Evolutionary conservation across 2,113 vertebrate genomes (phyloP).

Genomic region (Neogale vison): DNA sequence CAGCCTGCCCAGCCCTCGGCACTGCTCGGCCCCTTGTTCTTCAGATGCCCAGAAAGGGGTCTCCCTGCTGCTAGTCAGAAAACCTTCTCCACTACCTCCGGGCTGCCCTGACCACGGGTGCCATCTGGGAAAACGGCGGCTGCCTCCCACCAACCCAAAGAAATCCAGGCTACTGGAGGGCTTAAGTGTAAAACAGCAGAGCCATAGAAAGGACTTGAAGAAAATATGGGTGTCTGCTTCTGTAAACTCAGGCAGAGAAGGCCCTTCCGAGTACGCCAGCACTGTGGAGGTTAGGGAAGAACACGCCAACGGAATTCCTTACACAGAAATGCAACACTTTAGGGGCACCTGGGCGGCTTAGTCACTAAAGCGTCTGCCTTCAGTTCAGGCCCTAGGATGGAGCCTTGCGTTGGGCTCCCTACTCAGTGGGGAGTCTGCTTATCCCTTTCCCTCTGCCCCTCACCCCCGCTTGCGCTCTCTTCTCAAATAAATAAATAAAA

Average conservation of each 20-base stretch:
- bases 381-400: neutral
- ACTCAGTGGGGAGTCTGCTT: too few relatives aligned
- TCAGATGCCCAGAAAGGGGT: neutral
- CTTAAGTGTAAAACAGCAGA: neutral
- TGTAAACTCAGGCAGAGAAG: fast-evolving
- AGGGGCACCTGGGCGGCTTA: neutral
- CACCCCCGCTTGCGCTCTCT: too few relatives aligned
- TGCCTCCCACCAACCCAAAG: neutral
- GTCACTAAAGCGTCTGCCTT: neutral
- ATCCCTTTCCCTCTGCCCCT: too few relatives aligned
- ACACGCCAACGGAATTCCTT: fast-evolving
- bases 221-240: fast-evolving
- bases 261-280: neutral
- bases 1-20: neutral
- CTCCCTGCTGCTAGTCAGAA: neutral
- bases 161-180: neutral
- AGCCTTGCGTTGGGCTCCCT: too few relatives aligned
- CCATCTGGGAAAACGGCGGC: fast-evolving
- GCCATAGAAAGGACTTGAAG: too few relatives aligned
- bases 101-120: neutral
- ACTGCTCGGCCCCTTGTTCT: neutral
- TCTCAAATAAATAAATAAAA: too few relatives aligned
- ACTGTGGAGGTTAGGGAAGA: fast-evolving
- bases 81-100: neutral
- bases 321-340: neutral